These are phyloP conservation scores for Eulimnadia texana DNA, from an alignment of 1,140 invertebrate genomes.

Conservation along the genomic window DNA sequence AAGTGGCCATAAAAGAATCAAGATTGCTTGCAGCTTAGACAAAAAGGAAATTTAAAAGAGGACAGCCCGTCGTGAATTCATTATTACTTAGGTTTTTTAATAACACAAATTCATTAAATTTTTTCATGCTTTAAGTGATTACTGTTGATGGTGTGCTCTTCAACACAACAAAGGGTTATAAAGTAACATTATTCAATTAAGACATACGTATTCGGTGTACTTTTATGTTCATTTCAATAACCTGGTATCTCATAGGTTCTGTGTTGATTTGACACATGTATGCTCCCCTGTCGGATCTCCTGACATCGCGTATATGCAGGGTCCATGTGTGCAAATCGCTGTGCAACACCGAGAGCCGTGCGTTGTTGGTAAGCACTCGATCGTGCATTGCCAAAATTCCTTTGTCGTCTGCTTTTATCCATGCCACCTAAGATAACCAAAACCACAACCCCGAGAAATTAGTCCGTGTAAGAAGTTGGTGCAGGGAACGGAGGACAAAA, in stretches of 20 bases:
- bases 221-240: no score
- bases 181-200: no score
- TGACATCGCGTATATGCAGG: conserved; percentile 62
- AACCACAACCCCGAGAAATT: neutral
- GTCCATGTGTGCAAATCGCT: conserved; percentile 77
- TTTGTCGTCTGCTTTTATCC: conserved; percentile 85
- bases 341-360: conserved; percentile 66
- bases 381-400: conserved; percentile 81
- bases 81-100: no score
- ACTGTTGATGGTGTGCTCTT: no score
- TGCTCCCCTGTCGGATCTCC: conserved; percentile 64
- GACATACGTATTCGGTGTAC: no score
- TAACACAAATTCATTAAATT: no score
- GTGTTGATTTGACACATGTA: conserved; percentile 86
- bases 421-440: conserved; percentile 50
- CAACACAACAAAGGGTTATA: no score
- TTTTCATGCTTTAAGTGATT: no score
- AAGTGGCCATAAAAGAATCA: neutral
- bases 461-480: neutral
- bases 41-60: neutral
- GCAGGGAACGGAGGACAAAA: no score
- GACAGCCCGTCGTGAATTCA: no score
- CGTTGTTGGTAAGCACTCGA: conserved; percentile 81
- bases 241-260: conserved; percentile 84
- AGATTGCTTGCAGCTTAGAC: no score